phyloP scores from a whole-genome alignment of 2,113 vertebrate species.

The Eudorcas thomsonii region DNA sequence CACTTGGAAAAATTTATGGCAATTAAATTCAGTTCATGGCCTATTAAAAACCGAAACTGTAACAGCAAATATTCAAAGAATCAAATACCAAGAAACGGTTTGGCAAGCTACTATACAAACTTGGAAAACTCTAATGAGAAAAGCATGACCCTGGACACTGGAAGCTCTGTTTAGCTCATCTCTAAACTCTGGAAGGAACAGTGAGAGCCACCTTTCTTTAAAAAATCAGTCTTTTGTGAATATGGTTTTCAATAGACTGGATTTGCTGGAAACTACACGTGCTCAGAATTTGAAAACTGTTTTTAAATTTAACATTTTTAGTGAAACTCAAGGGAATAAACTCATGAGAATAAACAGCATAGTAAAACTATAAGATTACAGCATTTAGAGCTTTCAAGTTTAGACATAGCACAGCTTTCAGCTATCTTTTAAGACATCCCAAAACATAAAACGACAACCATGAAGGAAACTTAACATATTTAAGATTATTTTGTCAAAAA shows the following conservation, averaged over 20 bases:
- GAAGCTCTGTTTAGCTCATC: slow-evolving; percentile 26
- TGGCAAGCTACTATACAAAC: slow-evolving; percentile 35
- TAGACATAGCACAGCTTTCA: not conserved
- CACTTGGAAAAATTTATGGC: slow-evolving; percentile 1
- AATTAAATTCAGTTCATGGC: slow-evolving; percentile 60
- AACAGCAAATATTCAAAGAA: slow-evolving; percentile 19
- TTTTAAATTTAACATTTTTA: slow-evolving; percentile 46
- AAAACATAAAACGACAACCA: not conserved
- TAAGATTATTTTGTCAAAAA: slow-evolving; percentile 25
- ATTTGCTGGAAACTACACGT: slow-evolving; percentile 26
- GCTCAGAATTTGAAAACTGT: slow-evolving; percentile 18
- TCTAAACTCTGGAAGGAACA: slow-evolving; percentile 8
- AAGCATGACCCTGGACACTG: slow-evolving; percentile 36
- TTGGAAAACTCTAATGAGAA: slow-evolving; percentile 40
- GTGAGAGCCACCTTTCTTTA: slow-evolving; percentile 13
- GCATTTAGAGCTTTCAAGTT: slow-evolving; percentile 31
- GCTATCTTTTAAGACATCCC: not conserved
- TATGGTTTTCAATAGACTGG: not conserved
- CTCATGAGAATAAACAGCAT: not conserved
- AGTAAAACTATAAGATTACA: not conserved
- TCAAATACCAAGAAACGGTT: slow-evolving; percentile 50
- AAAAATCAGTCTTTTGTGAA: slow-evolving; percentile 50
- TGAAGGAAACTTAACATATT: not conserved
- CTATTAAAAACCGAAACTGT: slow-evolving; percentile 39
- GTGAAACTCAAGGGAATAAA: slow-evolving; percentile 3